phyloP scores from a whole-genome alignment of 2,888 invertebrate species.

The Eristalis intricaria region DNA sequence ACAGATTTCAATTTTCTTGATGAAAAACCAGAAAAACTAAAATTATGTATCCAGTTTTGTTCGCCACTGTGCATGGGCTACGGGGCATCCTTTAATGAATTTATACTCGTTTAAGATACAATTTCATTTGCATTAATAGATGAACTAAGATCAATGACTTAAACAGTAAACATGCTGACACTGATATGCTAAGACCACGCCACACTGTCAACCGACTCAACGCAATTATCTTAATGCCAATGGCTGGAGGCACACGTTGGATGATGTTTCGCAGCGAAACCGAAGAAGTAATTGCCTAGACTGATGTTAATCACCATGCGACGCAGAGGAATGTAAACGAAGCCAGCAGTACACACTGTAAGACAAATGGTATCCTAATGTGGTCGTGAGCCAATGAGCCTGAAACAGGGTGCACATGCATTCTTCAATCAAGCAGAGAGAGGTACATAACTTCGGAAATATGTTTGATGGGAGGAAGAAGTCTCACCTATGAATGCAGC shows the following conservation, averaged over 20 bases:
- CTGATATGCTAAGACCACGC: neutral
- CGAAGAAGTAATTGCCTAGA: constrained; percentile 7
- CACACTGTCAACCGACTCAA: neutral
- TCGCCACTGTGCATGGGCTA: too few species aligned
- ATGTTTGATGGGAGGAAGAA: neutral
- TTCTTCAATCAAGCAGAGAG: neutral
- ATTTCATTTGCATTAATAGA: neutral
- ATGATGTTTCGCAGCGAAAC: neutral
- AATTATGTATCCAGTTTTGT: too few species aligned
- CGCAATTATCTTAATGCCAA: neutral
- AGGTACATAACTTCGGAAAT: neutral
- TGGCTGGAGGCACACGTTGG: neutral
- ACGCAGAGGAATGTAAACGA: neutral
- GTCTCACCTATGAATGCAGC: neutral
- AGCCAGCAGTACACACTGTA: neutral
- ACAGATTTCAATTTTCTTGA: too few species aligned
- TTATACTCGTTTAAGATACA: too few species aligned
- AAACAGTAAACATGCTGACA: neutral
- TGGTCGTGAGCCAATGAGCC: constrained; percentile 26
- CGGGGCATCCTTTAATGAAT: too few species aligned
- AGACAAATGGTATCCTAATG: constrained; percentile 25
- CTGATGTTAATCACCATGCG: constrained; percentile 30
- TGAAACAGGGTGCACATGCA: constrained; percentile 11
- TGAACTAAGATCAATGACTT: neutral
- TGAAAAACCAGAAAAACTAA: too few species aligned